These are phyloP conservation scores for Callyntrura guangdongensis DNA, from an alignment of 2,888 invertebrate species.

Conservation along the genomic window DNA sequence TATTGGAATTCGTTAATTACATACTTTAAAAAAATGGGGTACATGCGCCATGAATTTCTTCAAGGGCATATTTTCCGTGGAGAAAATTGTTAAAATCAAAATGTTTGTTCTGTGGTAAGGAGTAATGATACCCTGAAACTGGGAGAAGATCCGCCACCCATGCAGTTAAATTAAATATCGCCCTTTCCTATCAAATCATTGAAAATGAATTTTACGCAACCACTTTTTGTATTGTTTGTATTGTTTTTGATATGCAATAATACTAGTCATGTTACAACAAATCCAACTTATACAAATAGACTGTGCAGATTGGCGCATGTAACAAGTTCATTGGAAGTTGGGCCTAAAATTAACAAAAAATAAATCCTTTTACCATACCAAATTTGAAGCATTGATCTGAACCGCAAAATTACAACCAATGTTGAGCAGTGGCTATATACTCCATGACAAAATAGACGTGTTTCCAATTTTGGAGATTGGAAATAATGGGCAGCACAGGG, in stretches of 20 bases:
- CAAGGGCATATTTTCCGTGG: conserved; percentile 35
- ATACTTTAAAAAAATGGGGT: conserved; percentile 50
- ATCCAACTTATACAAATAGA: not conserved
- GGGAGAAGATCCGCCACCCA: conserved; percentile 58
- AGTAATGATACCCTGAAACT: not conserved
- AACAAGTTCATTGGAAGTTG: too few relatives aligned
- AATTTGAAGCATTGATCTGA: too few relatives aligned
- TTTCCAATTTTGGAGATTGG: too few relatives aligned
- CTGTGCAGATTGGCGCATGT: too few relatives aligned
- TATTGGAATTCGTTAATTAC: conserved; percentile 76
- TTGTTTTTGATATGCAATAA: not conserved
- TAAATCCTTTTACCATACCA: too few relatives aligned
- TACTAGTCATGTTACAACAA: not conserved
- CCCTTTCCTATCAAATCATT: not conserved
- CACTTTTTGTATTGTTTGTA: too few relatives aligned
- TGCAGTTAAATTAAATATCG: conserved; percentile 45
- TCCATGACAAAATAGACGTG: too few relatives aligned
- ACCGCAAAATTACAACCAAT: too few relatives aligned
- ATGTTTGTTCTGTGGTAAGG: conserved; percentile 62
- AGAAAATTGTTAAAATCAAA: conserved; percentile 40
- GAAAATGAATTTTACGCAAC: not conserved
- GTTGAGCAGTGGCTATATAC: too few relatives aligned
- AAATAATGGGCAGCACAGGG: too few relatives aligned
- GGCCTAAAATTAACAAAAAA: too few relatives aligned
- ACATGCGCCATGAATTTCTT: conserved; percentile 59